These are phyloP conservation scores for Sakesphorus luctuosus DNA, from an alignment of 2,113 vertebrate species.

Conservation along the genomic window DNA sequence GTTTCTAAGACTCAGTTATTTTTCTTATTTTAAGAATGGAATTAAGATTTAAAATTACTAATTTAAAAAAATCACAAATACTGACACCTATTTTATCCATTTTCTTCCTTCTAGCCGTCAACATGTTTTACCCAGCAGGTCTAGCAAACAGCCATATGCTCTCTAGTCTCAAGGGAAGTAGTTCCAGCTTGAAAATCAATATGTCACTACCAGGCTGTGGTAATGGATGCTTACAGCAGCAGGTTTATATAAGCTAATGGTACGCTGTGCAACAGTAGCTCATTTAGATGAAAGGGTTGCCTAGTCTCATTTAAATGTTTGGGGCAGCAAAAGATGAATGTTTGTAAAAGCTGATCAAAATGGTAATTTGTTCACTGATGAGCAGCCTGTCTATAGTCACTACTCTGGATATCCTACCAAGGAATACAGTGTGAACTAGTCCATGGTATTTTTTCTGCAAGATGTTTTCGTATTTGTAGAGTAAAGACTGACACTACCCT, in stretches of 20 bases:
- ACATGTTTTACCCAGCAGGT: constrained; percentile 41
- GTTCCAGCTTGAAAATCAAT: constrained; percentile 68
- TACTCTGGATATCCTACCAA: not conserved
- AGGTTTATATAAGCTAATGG: constrained; percentile 57
- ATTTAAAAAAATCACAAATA: not conserved
- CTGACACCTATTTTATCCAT: not conserved
- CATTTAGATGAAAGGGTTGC: constrained; percentile 59
- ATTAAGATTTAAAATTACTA: not conserved
- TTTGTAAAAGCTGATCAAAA: constrained; percentile 36
- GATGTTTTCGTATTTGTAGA: not conserved
- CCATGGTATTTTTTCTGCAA: not conserved
- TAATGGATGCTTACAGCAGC: constrained; percentile 67
- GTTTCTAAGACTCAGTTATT: not conserved
- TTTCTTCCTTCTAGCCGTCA: not conserved
- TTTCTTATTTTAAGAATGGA: not conserved
- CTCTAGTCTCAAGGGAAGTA: constrained; percentile 49
- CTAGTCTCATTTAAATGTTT: not conserved
- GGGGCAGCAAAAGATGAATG: not conserved
- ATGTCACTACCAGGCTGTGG: constrained; percentile 52
- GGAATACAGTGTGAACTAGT: not conserved
- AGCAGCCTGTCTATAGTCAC: not conserved
- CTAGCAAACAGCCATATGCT: constrained; percentile 60
- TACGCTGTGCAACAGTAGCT: constrained; percentile 21
- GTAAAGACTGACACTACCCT: not conserved
- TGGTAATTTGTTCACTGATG: constrained; percentile 23